These are phyloP conservation scores for Orientallactaga sibirica DNA, from an alignment of 2,797 vertebrate species.

Conservation along the genomic window DNA sequence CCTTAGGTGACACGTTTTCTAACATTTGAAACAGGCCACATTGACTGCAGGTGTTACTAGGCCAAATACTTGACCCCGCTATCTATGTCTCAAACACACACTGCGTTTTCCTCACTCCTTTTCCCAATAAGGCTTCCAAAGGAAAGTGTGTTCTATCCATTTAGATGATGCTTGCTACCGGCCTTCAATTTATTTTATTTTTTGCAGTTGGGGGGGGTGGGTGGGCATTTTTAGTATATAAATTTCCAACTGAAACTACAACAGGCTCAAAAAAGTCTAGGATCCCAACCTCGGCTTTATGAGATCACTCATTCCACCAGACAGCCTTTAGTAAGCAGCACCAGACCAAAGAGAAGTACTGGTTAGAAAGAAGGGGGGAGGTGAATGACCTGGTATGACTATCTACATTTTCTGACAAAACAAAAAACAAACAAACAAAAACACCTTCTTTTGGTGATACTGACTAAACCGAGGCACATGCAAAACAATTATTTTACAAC, in stretches of 20 bases:
- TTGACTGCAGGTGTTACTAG: not conserved
- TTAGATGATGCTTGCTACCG: not conserved
- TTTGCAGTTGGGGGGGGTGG: too few species aligned
- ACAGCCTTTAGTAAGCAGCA: not conserved
- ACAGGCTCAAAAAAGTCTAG: not conserved
- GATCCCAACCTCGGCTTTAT: not conserved
- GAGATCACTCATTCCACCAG: not conserved
- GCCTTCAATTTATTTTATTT: not conserved
- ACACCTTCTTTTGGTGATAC: not conserved
- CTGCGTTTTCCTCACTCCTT: slow-evolving; percentile 11
- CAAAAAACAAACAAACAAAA: not conserved
- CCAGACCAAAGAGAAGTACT: not conserved
- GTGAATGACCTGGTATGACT: not conserved
- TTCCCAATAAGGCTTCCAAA: not conserved
- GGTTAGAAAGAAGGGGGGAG: not conserved
- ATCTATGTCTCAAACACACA: not conserved
- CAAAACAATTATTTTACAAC: not conserved
- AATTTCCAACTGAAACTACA: slow-evolving; percentile 36
- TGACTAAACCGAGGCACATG: not conserved
- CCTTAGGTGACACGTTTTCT: slow-evolving; percentile 17
- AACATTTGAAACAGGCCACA: slow-evolving; percentile 4
- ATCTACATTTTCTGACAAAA: not conserved
- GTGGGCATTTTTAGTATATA: not conserved
- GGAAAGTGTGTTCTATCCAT: not conserved
- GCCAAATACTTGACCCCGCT: not conserved